Base-by-base conservation (phyloP, 2,113 vertebrate genomes). In the Aphyosemion australe region DNA sequence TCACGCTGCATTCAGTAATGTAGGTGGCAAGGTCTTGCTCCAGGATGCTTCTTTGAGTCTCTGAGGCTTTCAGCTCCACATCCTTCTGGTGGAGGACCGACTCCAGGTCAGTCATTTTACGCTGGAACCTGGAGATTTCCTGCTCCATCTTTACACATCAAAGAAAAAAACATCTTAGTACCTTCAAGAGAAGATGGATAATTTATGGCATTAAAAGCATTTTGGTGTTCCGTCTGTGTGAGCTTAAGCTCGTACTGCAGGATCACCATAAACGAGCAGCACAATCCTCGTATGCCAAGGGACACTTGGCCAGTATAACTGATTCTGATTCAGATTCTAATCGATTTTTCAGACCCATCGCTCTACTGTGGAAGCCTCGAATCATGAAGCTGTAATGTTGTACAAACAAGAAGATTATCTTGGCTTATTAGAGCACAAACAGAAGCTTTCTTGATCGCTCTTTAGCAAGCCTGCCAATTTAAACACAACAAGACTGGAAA, bases 1-100 rank as follows among this genome's bases (percentile, higher is more conserved):
- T 98, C 93, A 99, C 97, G 83, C 97, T 99, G 94, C 97, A 99
- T 91, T 99, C 97, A 69, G 97, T 99, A 90, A 99, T 99, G 94
- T 99, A 99, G 87, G 97, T 99, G 83, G 97, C 97, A 75, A 99
- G 95, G 92, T 99, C 97, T 91, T 99, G 96, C 86, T 99, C 97
- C 88, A 99, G 94, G 89, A 98, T 96, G 91, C 94, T 94, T 89
- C 97, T 93, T 92, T 99, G 97, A 77, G 95, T 97, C 93, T 99
- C 97, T 62, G 97, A 98, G 79, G 97, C 95, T 93, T 99, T 97
- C 83, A 99, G 94, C 92, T 99, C 97, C 93, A 98, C 96, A 92
- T 99, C 96, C 92, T 98, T 99, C 94, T 99, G 96, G 91, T 97
- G 97, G 88, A 99, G 95, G 64, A 97, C 96, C 90, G 96, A 95